Evolutionary conservation across 2,797 vertebrate species (phyloP).

Genomic region (Mus spretus): DNA sequence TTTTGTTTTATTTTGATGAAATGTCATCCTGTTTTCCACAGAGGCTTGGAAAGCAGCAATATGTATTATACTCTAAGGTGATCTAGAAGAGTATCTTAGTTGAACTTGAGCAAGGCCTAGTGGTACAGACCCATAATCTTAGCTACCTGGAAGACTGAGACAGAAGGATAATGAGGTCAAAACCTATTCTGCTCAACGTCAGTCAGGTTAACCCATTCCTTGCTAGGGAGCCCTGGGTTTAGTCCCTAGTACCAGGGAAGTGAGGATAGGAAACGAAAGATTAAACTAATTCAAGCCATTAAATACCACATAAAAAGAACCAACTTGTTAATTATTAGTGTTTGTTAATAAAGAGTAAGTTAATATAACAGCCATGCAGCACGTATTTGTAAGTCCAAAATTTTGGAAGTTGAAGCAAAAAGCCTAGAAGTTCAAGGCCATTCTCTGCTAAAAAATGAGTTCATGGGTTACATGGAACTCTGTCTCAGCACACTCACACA

Average conservation of each 20-base stretch:
- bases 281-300: not conserved
- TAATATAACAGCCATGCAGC: not conserved
- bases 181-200: not conserved
- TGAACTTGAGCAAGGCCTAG: not conserved
- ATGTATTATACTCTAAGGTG: not conserved
- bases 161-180: not conserved
- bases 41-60: not conserved
- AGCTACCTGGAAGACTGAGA: not conserved
- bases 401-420: not conserved
- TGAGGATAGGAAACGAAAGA: not conserved
- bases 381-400: not conserved
- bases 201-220: not conserved
- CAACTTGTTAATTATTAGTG: not conserved
- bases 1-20: not conserved
- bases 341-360: not conserved
- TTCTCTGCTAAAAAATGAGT: not conserved
- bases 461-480: not conserved
- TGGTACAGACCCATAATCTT: not conserved
- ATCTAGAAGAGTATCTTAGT: not conserved
- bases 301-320: not conserved
- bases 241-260: not conserved
- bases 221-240: not conserved
- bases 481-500: not conserved
- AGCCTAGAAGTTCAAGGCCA: not conserved
- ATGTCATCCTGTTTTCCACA: not conserved